Conservation (phyloP, 2,797 vertebrate species). For the Centroberyx gerrardi region DNA sequence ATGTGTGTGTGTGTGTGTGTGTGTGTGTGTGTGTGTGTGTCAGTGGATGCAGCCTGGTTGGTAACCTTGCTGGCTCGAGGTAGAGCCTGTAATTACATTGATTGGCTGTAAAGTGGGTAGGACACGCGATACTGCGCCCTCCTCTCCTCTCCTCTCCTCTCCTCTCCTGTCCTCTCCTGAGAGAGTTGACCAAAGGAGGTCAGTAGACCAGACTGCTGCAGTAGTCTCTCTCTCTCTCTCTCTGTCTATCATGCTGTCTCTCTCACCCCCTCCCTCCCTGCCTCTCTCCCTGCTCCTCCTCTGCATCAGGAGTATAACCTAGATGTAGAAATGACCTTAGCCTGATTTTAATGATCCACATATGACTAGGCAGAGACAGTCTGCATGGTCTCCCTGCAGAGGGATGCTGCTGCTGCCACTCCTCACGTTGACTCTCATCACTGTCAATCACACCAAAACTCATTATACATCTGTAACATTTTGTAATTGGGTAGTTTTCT, state of each 20-base stretch:
- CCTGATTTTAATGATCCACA: conserved; percentile 58
- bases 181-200: conserved; percentile 64
- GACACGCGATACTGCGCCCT: conserved; percentile 61
- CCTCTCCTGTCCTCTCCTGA: background rate
- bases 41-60: background rate
- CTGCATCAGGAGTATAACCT: conserved; percentile 64
- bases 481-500: too few relatives aligned
- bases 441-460: too few relatives aligned
- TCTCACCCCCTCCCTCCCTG: conserved; percentile 40
- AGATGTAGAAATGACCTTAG: conserved; percentile 76
- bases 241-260: background rate
- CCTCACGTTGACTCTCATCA: background rate
- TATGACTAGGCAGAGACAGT: conserved; percentile 19
- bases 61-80: conserved; percentile 18
- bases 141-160: background rate
- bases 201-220: conserved; percentile 76
- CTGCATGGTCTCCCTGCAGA: too few relatives aligned
- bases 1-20: background rate
- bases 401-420: background rate
- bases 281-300: conserved; percentile 55
- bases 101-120: conserved; percentile 55
- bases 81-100: conserved; percentile 49
- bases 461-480: too few relatives aligned
- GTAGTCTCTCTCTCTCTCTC: conserved; percentile 44
- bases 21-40: background rate